A percentile compares a stretch with the other conserved stretches of the same genome.
Conservation (phyloP, 2,797 vertebrate species). For the Salarias fasciatus region DNA sequence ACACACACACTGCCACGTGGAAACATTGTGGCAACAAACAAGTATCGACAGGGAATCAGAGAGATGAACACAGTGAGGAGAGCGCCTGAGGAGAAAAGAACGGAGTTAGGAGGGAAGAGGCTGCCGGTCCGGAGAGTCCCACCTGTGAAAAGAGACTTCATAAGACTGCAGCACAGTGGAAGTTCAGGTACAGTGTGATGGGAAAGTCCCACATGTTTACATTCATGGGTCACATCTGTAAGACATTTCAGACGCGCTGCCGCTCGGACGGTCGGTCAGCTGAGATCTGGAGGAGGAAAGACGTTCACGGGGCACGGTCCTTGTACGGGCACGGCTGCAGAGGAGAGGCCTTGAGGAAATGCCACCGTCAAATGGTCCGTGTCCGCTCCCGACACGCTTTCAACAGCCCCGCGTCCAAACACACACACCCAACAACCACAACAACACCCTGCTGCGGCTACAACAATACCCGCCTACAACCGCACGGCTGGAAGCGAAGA, state of each 20-base stretch:
- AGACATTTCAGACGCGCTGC: conserved; percentile 49
- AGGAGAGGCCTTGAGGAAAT: conserved; percentile 11
- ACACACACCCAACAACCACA: neutral
- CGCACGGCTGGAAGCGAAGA: conserved; percentile 33
- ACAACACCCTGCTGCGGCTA: neutral
- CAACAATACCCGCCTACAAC: neutral
- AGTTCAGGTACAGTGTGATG: conserved; percentile 32
- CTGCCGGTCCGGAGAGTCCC: neutral
- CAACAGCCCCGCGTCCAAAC: neutral
- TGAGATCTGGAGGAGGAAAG: conserved; percentile 63
- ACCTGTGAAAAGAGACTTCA: conserved; percentile 32
- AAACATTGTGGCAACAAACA: conserved; percentile 59
- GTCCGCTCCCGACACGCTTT: conserved; percentile 6
- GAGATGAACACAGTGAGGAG: neutral
- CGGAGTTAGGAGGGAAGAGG: conserved; percentile 19
- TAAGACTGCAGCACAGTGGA: neutral
- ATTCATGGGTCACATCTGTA: conserved; percentile 55
- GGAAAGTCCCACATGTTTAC: conserved; percentile 46
- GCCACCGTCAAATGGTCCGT: conserved; percentile 22
- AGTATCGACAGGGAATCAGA: conserved; percentile 21
- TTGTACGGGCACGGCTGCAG: conserved; percentile 5
- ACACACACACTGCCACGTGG: conserved; percentile 33
- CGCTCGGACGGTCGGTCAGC: conserved; percentile 22
- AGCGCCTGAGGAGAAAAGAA: conserved; percentile 57
- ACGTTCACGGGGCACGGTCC: conserved; percentile 21